Evolutionary conservation across 2,113 vertebrate species (phyloP), one percentile per base, ranked within the genome.

Genomic region (Coregonus clupeaformis): DNA sequence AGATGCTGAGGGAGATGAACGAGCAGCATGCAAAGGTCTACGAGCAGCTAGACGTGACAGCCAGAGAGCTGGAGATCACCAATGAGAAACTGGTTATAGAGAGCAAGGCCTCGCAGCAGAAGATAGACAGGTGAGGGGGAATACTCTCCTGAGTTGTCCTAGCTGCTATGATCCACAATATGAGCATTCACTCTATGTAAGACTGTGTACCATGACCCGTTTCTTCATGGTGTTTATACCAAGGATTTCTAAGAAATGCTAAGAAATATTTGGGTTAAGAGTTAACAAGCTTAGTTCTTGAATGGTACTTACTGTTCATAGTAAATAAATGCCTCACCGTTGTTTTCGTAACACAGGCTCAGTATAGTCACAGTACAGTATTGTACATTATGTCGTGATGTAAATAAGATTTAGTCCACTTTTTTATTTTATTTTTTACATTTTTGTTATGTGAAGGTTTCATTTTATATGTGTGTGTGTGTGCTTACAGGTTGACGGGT

Each of bases 21-120:
- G 98, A 99, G 77, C 98, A 99, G 89, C 97, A 99, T 0, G 97
- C 97, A 0, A 99, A 99, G 78, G 97, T 99, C 77, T 99, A 99
- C 0, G 98, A 99, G 79, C 98, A 99, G 93, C 90, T 99, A 91
- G 98, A 99, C 57, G 92, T 97, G 84, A 96, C 96, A 0, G 96
- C 98, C 0, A 88, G 97, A 11, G 97, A 97, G 88, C 92, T 99
- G 90, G 98, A 99, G 89, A 94, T 97, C 78, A 95, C 95, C 72
- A 99, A 99, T 69, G 95, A 98, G 91, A 97, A 95, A 63, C 96
- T 99, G 6, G 94, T 97, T 78, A 88, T 97, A 89, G 98, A 99
- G 90, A 98, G 96, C 89, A 99, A 98, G 82, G 89, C 94, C 4
- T 96, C 97, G 12, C 97, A 98, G 82, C 97, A 99, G 91, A 99